Evolutionary conservation across 1,140 invertebrate species (phyloP).

Genomic region (Lordiphosa clarofinis): DNA sequence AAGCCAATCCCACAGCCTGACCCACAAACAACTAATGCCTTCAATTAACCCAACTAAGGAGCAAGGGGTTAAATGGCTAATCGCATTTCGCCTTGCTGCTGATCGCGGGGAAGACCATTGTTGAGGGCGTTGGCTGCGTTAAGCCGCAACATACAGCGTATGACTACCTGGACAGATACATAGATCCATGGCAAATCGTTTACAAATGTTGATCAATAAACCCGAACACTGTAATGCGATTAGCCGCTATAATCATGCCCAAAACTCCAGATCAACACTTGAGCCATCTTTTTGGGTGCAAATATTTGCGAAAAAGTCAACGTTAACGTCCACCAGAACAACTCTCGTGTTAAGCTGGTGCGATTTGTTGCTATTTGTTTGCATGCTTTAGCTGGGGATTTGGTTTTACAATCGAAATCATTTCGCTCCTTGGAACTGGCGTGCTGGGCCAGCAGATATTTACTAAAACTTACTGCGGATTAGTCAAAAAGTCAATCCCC

Average conservation of each 20-base stretch:
- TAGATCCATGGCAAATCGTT: conserved; percentile 57
- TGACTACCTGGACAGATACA: conserved; percentile 44
- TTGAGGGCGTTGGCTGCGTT: conserved; percentile 60
- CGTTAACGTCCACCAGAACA: conserved; percentile 5
- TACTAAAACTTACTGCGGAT: conserved; percentile 59
- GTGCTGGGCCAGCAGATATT: conserved; percentile 40
- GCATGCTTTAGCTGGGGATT: conserved; percentile 70
- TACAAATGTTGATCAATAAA: conserved; percentile 77
- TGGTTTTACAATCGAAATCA: conserved; percentile 44
- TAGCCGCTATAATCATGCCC: conserved; percentile 67
- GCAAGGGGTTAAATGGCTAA: conserved; percentile 53
- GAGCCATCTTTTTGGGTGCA: conserved; percentile 50
- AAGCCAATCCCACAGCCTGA: conserved; percentile 37
- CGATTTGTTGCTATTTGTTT: conserved; percentile 69
- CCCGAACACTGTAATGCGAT: conserved; percentile 54
- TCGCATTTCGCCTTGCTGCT: conserved; percentile 62
- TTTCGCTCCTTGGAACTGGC: conserved; percentile 16
- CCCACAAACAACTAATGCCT: conserved; percentile 77
- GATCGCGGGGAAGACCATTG: conserved; percentile 34
- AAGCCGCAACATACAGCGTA: conserved; percentile 45
- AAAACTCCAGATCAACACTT: conserved; percentile 29
- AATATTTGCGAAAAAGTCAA: conserved; percentile 74
- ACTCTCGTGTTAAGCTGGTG: conserved; percentile 43
- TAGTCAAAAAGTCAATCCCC: conserved; percentile 57
- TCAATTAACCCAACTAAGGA: conserved; percentile 63